Base-by-base conservation (phyloP, 2,888 invertebrate genomes). In the Epicampocera succincta region DNA sequence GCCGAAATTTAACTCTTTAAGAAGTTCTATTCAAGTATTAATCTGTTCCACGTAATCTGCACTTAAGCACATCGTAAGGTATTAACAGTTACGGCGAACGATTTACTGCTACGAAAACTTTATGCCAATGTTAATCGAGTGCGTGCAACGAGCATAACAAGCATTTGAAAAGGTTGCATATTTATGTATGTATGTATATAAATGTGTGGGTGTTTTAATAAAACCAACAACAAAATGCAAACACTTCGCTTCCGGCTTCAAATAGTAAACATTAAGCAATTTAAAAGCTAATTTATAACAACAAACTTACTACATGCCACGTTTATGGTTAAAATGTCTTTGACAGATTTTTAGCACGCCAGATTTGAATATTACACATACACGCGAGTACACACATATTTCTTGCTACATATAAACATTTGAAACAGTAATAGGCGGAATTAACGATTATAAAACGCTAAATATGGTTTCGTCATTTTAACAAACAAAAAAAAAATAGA, bases 161-260 rank as follows among this genome's bases (percentile, higher is more conserved):
- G 8, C 33, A 33, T 33, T 33, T 33, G 8, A 15, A 44, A 2
- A 44, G 6, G n/a, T n/a, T n/a, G n/a, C n/a, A n/a, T n/a, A n/a
- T n/a, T 44, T 44, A 5, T 44, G 15, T n/a, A 0, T 12, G 1
- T 44, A n/a, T n/a, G n/a, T n/a, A n/a, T 15, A 5, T n/a, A 15
- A 15, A 15, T 44, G 15, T n/a, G 44, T 11, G 40, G 19, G 40
- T 21, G 25, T 66, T 42, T 29, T 52, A 40, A 21, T 46, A 69
- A 77, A 63, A n/a, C 19, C 11, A 50, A 68, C 4, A 21, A 56
- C 13, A 12, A 66, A 13, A 33, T 11, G 48, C 17, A 9, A 56
- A 50, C 15, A 60, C 42, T 66, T 60, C 50, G 58, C 60, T 75
- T 75, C 75, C 58, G 66, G 66, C 58, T 13, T 66, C n/a, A 68